phyloP scores from a whole-genome alignment of 2,113 vertebrate species.

The Pogonocichla stellata region DNA sequence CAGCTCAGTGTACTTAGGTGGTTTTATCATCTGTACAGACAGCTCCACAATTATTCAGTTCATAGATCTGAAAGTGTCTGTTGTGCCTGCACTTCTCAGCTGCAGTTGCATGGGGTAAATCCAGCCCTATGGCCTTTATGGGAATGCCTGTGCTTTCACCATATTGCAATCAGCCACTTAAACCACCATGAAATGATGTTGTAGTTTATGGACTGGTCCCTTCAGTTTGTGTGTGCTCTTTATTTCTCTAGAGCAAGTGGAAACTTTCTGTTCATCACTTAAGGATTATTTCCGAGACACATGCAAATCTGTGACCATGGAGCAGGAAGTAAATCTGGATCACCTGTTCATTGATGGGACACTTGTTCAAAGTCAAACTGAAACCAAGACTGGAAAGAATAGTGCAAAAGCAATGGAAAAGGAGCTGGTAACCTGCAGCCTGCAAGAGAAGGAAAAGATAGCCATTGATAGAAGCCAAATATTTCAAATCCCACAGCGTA shows the following conservation, averaged over 20 bases:
- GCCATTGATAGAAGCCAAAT: slow-evolving; percentile 66
- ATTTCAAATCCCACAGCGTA: slow-evolving; percentile 60
- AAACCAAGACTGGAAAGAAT: slow-evolving; percentile 71
- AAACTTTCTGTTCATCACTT: slow-evolving; percentile 67
- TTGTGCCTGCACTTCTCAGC: background rate
- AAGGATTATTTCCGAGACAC: slow-evolving; percentile 68
- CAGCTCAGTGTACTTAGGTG: background rate
- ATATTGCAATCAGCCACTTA: background rate
- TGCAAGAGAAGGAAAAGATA: slow-evolving; percentile 70
- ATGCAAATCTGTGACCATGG: slow-evolving; percentile 54
- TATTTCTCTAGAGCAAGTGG: slow-evolving; percentile 74
- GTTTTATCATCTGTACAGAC: background rate
- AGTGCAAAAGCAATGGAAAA: slow-evolving; percentile 79
- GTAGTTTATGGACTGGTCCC: background rate
- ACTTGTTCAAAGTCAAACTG: slow-evolving; percentile 73
- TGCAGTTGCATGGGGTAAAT: background rate
- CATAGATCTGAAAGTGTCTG: background rate
- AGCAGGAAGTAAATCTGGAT: slow-evolving; percentile 56
- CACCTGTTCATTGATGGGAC: slow-evolving; percentile 77
- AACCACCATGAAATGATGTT: background rate
- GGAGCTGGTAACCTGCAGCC: slow-evolving; percentile 74
- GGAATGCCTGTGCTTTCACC: background rate
- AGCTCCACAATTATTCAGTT: background rate
- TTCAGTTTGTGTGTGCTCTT: background rate
- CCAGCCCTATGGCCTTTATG: background rate